Conservation (phyloP, 2,113 vertebrate species). For the Notothenia rossii region DNA sequence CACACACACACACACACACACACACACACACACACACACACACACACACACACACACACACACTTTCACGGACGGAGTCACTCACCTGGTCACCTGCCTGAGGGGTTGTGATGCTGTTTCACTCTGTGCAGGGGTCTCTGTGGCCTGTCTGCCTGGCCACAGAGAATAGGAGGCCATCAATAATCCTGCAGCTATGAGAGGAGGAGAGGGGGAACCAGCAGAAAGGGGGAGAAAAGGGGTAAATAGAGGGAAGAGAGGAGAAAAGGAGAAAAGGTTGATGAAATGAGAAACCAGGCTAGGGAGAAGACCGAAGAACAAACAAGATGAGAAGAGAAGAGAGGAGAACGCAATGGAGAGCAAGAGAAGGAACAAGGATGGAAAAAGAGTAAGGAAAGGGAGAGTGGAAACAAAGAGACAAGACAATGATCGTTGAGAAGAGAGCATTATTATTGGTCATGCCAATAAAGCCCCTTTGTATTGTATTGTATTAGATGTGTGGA, state of each 20-base stretch:
- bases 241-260: not conserved
- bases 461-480: too few species aligned
- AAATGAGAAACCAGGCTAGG: not conserved
- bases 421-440: not conserved
- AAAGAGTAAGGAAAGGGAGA: not conserved
- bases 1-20: conserved; percentile 14
- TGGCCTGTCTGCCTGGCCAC: conserved; percentile 52
- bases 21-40: conserved; percentile 15
- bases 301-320: not conserved
- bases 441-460: not conserved
- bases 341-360: not conserved
- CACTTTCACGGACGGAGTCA: conserved; percentile 24
- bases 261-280: not conserved
- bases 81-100: conserved; percentile 68
- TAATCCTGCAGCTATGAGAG: conserved; percentile 48
- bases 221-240: too few species aligned
- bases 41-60: conserved; percentile 33
- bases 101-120: conserved; percentile 57
- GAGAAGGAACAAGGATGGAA: not conserved
- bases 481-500: not conserved
- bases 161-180: conserved; percentile 58
- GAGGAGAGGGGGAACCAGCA: not conserved
- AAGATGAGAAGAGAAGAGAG: not conserved
- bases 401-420: not conserved
- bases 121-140: conserved; percentile 60